A percentile compares a stretch with the other conserved stretches of the same genome.
phyloP scores from a whole-genome alignment of 2,888 invertebrate species.

The Marronus borbonicus region DNA sequence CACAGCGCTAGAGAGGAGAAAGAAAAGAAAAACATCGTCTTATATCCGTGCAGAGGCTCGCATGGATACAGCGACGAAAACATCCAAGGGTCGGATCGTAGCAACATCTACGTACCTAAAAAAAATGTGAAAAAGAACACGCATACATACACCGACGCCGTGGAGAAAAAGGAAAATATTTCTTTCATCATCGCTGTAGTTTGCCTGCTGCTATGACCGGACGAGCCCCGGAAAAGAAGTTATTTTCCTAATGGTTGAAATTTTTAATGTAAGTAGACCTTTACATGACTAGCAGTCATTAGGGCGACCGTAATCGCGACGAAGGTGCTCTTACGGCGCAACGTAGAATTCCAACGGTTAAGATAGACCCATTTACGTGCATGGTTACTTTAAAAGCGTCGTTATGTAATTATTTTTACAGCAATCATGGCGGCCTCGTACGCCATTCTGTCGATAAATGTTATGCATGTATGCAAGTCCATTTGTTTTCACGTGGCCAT shows the following conservation, averaged over 20 bases:
- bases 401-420: conserved; percentile 46
- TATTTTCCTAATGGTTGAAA: conserved; percentile 51
- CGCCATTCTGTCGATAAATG: conserved; percentile 7
- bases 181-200: conserved; percentile 43
- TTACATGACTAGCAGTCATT: conserved; percentile 49
- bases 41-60: neutral
- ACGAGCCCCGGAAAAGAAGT: conserved; percentile 48
- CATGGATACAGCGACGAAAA: conserved; percentile 9
- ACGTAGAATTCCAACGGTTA: conserved; percentile 44
- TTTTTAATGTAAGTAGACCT: conserved; percentile 51
- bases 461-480: conserved; percentile 18
- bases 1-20: neutral
- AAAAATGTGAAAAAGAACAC: conserved; percentile 4
- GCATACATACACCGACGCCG: conserved; percentile 17
- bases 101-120: conserved; percentile 18
- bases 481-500: neutral
- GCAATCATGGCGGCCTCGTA: conserved; percentile 1
- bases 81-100: neutral
- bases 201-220: neutral
- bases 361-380: conserved; percentile 42
- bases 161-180: conserved; percentile 26
- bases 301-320: conserved; percentile 31
- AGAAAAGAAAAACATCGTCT: conserved; percentile 20
- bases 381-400: conserved; percentile 43
- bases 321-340: conserved; percentile 36